Evolutionary conservation across 2,888 invertebrate genomes (phyloP).

Genomic region (Danaus chrysippus): DNA sequence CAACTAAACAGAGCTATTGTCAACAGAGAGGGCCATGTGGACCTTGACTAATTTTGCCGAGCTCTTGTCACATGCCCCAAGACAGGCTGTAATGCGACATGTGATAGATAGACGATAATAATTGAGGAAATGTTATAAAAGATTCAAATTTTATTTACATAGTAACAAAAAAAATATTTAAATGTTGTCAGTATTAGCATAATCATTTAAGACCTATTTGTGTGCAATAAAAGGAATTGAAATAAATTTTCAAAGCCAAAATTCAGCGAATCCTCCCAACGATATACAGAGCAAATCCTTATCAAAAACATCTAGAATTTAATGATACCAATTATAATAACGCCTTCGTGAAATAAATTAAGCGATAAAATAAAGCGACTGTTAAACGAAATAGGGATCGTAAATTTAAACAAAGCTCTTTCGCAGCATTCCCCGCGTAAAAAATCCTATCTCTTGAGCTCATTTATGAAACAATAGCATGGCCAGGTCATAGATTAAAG

Average conservation of each 20-base stretch:
- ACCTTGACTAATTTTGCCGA: no score
- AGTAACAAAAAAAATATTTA: no score
- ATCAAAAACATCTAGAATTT: constrained; percentile 29
- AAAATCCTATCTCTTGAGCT: constrained; percentile 25
- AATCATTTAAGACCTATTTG: no score
- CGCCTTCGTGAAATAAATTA: constrained; percentile 36
- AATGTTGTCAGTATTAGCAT: no score
- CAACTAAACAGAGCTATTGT: no score
- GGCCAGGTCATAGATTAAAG: constrained; percentile 21
- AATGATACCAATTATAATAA: constrained; percentile 38
- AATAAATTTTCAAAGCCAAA: neutral
- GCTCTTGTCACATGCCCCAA: no score
- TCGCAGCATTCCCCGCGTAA: constrained; percentile 26
- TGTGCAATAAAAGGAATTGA: no score
- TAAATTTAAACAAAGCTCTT: constrained; percentile 36
- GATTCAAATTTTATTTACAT: no score
- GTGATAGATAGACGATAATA: no score
- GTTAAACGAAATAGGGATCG: constrained; percentile 34
- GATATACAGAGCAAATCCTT: constrained; percentile 10
- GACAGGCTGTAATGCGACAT: no score
- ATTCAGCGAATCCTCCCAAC: neutral
- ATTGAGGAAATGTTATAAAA: no score
- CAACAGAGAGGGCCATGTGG: no score
- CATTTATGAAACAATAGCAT: constrained; percentile 25
- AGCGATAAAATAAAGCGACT: constrained; percentile 36